phyloP scores from a whole-genome alignment of 2,797 vertebrate genomes.

The Fundulus diaphanus region DNA sequence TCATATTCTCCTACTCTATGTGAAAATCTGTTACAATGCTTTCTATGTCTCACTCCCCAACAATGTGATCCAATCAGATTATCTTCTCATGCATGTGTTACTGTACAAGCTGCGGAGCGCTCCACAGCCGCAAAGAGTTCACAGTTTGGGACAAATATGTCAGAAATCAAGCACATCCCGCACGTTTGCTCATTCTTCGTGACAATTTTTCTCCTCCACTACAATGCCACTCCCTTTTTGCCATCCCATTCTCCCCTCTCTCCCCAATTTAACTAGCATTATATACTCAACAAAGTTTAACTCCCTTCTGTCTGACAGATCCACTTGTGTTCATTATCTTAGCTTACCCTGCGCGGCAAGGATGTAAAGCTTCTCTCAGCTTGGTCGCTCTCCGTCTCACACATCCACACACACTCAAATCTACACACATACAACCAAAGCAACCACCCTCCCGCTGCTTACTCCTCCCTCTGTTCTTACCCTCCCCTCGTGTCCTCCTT shows the following conservation, averaged over 20 bases:
- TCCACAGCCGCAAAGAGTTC: neutral
- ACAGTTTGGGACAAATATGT: constrained; percentile 3
- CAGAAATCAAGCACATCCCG: constrained; percentile 23
- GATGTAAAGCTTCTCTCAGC: constrained; percentile 58
- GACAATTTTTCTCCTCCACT: constrained; percentile 37
- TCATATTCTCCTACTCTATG: neutral
- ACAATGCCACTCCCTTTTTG: constrained; percentile 45
- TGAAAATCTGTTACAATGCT: neutral
- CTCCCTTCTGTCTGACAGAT: neutral
- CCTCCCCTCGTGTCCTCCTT: constrained; percentile 27
- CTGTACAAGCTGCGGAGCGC: neutral
- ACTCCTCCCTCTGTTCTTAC: constrained; percentile 57
- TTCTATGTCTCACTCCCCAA: neutral
- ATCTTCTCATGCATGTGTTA: neutral
- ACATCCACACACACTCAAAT: constrained; percentile 41
- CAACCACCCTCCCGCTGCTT: constrained; percentile 49
- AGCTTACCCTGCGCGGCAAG: constrained; percentile 62
- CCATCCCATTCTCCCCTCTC: constrained; percentile 29
- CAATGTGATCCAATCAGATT: neutral
- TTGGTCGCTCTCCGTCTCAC: constrained; percentile 35
- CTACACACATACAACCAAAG: constrained; percentile 39
- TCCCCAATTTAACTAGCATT: constrained; percentile 6
- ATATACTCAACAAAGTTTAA: constrained; percentile 11
- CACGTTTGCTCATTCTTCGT: neutral
- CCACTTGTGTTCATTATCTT: neutral